A percentile compares a stretch with the other conserved stretches of the same genome.
These are phyloP conservation scores for Bursaphelenchus mucronatus DNA, from an alignment of 1,140 invertebrate genomes.

Conservation along the genomic window DNA sequence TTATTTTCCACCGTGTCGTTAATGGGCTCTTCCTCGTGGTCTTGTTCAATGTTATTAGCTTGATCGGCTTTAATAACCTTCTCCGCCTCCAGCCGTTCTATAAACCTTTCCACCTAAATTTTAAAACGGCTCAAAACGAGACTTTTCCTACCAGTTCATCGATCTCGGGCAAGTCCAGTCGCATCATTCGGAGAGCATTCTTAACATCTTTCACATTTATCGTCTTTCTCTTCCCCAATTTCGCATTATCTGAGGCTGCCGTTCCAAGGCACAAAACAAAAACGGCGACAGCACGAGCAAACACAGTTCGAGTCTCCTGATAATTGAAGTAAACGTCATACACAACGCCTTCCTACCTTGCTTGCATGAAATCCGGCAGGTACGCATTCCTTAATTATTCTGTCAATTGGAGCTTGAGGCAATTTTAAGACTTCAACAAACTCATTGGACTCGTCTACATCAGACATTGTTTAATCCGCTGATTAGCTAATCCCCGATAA, in stretches of 20 bases:
- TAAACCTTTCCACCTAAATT: neutral
- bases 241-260: neutral
- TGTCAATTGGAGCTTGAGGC: slow-evolving; percentile 15
- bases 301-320: slow-evolving; percentile 8
- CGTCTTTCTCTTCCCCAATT: slow-evolving; percentile 6
- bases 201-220: slow-evolving; percentile 6
- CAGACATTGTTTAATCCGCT: no score
- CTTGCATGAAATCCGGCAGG: slow-evolving; percentile 6
- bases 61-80: no score
- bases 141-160: neutral
- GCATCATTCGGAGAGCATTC: slow-evolving; percentile 15
- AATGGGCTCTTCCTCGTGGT: no score
- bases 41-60: no score
- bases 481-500: no score
- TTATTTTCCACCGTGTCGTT: no score
- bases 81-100: no score
- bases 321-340: slow-evolving; percentile 2
- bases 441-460: no score
- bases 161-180: slow-evolving; percentile 13
- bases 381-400: slow-evolving; percentile 7
- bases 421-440: neutral
- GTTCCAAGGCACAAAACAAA: slow-evolving; percentile 11
- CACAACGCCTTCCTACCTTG: neutral
- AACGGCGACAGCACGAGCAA: slow-evolving; percentile 13
- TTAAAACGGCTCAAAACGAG: neutral